These are phyloP conservation scores for Coryphaenoides rupestris DNA, from an alignment of 2,113 vertebrate genomes.

Conservation along the genomic window DNA sequence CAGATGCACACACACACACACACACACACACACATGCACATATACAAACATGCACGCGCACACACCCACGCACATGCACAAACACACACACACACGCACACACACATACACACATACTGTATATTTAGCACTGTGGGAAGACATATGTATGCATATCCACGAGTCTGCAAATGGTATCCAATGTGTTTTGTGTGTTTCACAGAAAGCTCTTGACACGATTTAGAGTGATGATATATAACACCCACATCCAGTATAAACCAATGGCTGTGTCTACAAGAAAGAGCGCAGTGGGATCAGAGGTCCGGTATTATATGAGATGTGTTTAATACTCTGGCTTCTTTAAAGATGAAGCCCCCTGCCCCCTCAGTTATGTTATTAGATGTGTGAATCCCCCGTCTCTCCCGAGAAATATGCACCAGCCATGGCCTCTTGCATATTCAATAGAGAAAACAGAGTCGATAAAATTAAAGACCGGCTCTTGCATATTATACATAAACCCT, in stretches of 20 bases:
- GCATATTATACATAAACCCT: constrained; percentile 10
- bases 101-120: neutral
- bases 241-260: neutral
- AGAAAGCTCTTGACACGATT: neutral
- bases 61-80: neutral
- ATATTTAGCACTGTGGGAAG: neutral
- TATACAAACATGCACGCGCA: neutral
- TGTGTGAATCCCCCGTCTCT: constrained; percentile 5
- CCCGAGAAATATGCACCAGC: constrained; percentile 11
- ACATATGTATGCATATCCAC: neutral
- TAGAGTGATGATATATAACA: no score
- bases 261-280: neutral
- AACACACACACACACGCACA: neutral
- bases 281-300: neutral
- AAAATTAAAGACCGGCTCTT: constrained; percentile 40
- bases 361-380: constrained; percentile 5
- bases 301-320: neutral
- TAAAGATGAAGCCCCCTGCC: neutral
- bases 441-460: constrained; percentile 27
- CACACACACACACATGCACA: neutral
- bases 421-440: constrained; percentile 30
- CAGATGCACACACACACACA: neutral
- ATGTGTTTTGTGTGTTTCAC: no score
- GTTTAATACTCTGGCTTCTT: constrained; percentile 1
- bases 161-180: neutral